phyloP scores from a whole-genome alignment of 2,797 vertebrate species.

The Natrix natrix region DNA sequence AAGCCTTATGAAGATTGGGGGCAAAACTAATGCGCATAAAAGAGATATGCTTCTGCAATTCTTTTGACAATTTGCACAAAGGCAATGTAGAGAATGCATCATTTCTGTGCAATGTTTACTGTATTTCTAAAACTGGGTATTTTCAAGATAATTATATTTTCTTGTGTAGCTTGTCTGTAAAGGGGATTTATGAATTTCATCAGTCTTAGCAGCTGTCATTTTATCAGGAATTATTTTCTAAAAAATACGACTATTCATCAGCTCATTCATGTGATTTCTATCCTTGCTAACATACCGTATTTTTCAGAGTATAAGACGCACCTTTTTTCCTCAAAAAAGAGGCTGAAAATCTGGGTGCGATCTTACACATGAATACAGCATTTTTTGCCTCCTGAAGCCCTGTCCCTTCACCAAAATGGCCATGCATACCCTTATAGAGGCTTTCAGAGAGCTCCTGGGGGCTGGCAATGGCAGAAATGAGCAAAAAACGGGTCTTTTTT shows the following conservation, averaged over 20 bases:
- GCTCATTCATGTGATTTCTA: background rate
- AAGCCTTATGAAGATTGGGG: background rate
- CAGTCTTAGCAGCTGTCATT: background rate
- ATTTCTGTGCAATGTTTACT: background rate
- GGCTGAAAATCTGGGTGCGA: too few species aligned
- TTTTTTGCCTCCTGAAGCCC: too few species aligned
- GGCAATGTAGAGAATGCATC: background rate
- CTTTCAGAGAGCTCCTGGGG: too few species aligned
- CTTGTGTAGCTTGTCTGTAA: background rate
- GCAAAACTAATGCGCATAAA: background rate
- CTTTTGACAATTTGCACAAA: background rate
- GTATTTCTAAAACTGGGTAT: background rate
- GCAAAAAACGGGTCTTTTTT: too few species aligned
- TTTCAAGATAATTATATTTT: background rate
- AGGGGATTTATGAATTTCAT: background rate
- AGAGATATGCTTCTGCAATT: background rate
- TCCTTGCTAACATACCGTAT: background rate
- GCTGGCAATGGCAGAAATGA: too few species aligned
- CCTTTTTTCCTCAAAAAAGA: too few species aligned
- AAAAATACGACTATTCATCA: background rate
- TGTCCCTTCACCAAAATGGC: too few species aligned
- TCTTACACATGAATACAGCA: too few species aligned
- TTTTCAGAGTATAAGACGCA: too few species aligned
- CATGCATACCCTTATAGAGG: too few species aligned
- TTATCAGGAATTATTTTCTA: background rate